A percentile compares a stretch with the other conserved stretches of the same genome.
phyloP scores from a whole-genome alignment of 2,113 vertebrate genomes.

The Rhinoderma darwinii region DNA sequence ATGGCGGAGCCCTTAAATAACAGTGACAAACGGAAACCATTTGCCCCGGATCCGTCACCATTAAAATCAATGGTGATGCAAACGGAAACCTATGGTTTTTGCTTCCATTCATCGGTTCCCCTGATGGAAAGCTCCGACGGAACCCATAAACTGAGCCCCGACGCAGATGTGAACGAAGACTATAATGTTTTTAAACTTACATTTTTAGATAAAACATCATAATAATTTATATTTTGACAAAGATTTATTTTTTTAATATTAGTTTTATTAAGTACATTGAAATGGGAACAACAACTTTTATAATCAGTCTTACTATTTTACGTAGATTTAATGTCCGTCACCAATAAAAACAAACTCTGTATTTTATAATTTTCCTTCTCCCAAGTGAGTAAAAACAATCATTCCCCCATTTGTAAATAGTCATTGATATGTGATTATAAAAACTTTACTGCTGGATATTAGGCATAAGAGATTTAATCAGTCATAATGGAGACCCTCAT shows the following conservation, averaged over 20 bases:
- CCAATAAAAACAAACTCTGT: neutral
- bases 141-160: too few species aligned
- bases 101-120: too few species aligned
- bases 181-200: neutral
- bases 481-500: constrained; percentile 6
- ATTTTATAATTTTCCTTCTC: constrained; percentile 7
- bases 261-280: neutral
- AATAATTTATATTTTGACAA: neutral
- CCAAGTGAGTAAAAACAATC: neutral
- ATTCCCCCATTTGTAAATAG: constrained; percentile 8
- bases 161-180: too few species aligned
- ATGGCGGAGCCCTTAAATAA: too few species aligned
- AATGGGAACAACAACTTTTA: neutral
- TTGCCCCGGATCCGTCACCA: too few species aligned
- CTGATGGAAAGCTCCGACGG: too few species aligned
- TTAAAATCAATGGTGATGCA: too few species aligned
- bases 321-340: neutral
- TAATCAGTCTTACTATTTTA: neutral
- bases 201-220: neutral
- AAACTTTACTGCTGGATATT: neutral
- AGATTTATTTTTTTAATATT: neutral
- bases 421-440: constrained; percentile 12
- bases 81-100: too few species aligned
- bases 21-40: too few species aligned
- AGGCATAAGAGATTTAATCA: neutral